phyloP scores from a whole-genome alignment of 1,140 invertebrate genomes.

The Drosophila willistoni region DNA sequence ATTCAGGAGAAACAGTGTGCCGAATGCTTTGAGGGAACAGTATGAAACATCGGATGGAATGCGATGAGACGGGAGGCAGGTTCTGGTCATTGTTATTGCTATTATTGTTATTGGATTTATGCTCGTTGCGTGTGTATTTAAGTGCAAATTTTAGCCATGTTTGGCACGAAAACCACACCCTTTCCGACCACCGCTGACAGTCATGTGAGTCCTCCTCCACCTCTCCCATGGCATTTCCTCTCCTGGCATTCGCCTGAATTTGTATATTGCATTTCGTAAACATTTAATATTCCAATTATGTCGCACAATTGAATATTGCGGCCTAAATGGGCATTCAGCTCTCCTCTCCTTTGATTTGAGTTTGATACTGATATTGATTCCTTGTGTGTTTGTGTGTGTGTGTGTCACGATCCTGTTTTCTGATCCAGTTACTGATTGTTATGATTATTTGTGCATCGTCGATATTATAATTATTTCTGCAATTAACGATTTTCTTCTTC shows the following conservation, averaged over 20 bases:
- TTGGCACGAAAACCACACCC: background rate
- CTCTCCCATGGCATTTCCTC: background rate
- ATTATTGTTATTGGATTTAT: constrained; percentile 69
- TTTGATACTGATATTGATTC: no score
- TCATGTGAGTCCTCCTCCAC: background rate
- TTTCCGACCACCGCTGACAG: background rate
- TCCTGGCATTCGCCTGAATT: constrained; percentile 41
- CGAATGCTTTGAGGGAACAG: background rate
- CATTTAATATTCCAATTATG: constrained; percentile 81
- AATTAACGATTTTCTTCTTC: no score
- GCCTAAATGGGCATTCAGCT: constrained; percentile 46
- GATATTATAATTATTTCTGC: no score
- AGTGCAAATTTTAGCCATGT: constrained; percentile 73
- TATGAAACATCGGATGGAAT: no score
- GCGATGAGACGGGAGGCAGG: no score
- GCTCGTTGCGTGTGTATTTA: constrained; percentile 70
- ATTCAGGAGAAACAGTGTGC: constrained; percentile 26
- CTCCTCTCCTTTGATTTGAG: constrained; percentile 29
- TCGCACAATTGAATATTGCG: constrained; percentile 69
- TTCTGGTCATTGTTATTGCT: constrained; percentile 39
- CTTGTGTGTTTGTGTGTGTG: no score
- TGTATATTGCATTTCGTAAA: constrained; percentile 77
- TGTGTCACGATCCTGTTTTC: no score
- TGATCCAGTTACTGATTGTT: no score
- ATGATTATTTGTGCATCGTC: no score